These are phyloP conservation scores for Agrotis clavis DNA, from an alignment of 2,888 invertebrate genomes.

Conservation along the genomic window DNA sequence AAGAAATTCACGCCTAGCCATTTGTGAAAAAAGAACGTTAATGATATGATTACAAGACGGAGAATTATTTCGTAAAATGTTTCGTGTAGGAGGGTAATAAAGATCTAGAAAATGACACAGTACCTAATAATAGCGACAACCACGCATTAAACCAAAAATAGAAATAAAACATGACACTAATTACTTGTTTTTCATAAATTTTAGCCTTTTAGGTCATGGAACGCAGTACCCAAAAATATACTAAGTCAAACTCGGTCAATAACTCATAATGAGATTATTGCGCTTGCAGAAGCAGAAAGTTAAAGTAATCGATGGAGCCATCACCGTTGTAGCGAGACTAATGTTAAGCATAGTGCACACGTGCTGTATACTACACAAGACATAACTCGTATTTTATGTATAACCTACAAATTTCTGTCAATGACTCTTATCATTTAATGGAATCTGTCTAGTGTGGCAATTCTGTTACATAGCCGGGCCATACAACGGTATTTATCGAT, in stretches of 20 bases:
- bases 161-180: conserved; percentile 2
- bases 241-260: conserved; percentile 41
- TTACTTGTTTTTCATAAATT: conserved; percentile 4
- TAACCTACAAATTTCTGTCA: too few species aligned
- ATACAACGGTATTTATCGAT: too few species aligned
- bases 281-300: conserved; percentile 48
- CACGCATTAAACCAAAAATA: background rate
- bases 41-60: too few species aligned
- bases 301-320: conserved; percentile 37
- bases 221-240: conserved; percentile 32
- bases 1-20: too few species aligned
- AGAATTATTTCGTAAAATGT: background rate
- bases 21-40: too few species aligned
- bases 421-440: too few species aligned
- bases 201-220: background rate
- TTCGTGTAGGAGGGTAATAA: background rate
- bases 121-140: background rate
- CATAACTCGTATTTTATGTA: background rate
- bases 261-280: conserved; percentile 46
- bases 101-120: background rate
- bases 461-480: too few species aligned
- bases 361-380: background rate
- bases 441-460: too few species aligned
- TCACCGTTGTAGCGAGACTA: conserved; percentile 28
- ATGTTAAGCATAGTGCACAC: conserved; percentile 17